These are phyloP conservation scores for Entelurus aequoreus DNA, from an alignment of 2,113 vertebrate species.

Conservation along the genomic window DNA sequence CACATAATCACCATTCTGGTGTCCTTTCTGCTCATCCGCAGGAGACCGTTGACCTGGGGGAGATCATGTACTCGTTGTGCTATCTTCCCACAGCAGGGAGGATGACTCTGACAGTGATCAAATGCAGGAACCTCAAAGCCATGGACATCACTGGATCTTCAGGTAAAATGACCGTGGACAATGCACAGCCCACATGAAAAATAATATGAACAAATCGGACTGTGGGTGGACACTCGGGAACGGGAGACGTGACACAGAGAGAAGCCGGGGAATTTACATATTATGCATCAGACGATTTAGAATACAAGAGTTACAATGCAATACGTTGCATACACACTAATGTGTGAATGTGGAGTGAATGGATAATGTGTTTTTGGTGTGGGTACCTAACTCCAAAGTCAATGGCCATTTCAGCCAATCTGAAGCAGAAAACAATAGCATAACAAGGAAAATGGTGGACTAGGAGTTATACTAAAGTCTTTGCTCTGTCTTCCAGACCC, in stretches of 20 bases:
- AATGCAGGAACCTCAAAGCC: conserved; percentile 97
- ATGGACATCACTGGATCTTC: conserved; percentile 98
- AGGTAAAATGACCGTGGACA: conserved; percentile 68
- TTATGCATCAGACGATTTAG: no score
- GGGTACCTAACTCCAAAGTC: no score
- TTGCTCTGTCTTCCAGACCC: conserved; percentile 75
- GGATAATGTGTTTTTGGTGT: no score
- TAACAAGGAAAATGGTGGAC: no score
- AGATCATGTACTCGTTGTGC: conserved; percentile 99
- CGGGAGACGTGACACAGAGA: neutral
- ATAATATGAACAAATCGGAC: conserved; percentile 17
- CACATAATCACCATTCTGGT: neutral
- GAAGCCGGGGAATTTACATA: neutral
- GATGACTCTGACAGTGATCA: conserved; percentile 97
- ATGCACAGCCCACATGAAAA: conserved; percentile 34
- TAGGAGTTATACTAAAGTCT: no score
- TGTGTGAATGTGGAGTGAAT: no score
- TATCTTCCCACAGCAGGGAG: conserved; percentile 96
- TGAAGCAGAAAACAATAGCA: no score
- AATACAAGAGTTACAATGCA: neutral
- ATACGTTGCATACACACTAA: no score
- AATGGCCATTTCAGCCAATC: no score
- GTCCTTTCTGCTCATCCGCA: conserved; percentile 41
- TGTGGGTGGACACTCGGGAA: conserved; percentile 15
- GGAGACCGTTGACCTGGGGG: conserved; percentile 96